Evolutionary conservation across 2,888 invertebrate genomes (phyloP).

Genomic region (Melangyna quadrimaculata): DNA sequence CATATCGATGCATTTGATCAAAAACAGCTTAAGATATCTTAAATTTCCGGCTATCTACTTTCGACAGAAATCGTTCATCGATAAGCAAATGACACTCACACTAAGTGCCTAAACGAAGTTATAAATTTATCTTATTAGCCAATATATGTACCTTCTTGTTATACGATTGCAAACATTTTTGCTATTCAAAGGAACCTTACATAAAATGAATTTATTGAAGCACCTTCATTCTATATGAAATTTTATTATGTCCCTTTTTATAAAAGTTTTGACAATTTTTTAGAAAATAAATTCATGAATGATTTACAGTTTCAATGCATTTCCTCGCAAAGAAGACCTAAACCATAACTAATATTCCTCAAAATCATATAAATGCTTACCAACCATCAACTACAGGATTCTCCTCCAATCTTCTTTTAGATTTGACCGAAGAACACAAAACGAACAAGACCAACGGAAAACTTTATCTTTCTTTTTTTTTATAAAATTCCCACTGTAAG

Average conservation of each 20-base stretch:
- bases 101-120: neutral
- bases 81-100: no score
- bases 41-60: no score
- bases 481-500: neutral
- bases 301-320: slow-evolving; percentile 44
- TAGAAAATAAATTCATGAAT: slow-evolving; percentile 31
- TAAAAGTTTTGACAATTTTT: slow-evolving; percentile 2
- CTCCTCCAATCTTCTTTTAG: neutral
- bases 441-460: slow-evolving; percentile 18
- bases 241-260: neutral
- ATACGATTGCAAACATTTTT: neutral
- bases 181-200: neutral
- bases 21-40: no score
- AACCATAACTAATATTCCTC: slow-evolving; percentile 22
- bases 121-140: neutral
- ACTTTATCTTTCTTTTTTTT: slow-evolving; percentile 26
- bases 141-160: neutral
- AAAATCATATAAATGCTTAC: slow-evolving; percentile 33
- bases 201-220: neutral
- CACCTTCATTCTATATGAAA: neutral
- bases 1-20: no score
- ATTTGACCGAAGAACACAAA: neutral
- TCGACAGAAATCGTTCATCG: no score
- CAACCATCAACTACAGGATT: slow-evolving; percentile 36
- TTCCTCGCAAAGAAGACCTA: neutral